Percentiles rank a stretch among this genome's conserved stretches.
These are phyloP conservation scores for Anneissia japonica DNA, from an alignment of 35 echinoderm and acorn worm species.

Conservation along the genomic window DNA sequence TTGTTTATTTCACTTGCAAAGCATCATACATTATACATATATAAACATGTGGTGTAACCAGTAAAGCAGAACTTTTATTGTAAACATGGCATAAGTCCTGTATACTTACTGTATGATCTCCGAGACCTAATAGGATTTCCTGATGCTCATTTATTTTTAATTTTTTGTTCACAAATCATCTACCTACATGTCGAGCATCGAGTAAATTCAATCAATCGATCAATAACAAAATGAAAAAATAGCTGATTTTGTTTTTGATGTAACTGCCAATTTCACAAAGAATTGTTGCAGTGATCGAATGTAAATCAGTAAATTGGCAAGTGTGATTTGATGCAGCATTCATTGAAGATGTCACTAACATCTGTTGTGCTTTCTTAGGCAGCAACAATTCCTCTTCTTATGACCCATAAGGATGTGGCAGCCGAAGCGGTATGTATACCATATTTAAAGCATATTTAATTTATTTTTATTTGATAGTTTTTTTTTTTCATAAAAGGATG, in stretches of 20 bases:
- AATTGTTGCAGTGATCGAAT: background rate
- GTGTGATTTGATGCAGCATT: background rate
- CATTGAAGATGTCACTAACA: background rate
- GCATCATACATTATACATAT: too few relatives aligned
- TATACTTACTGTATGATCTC: too few relatives aligned
- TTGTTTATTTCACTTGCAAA: too few relatives aligned
- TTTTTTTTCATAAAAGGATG: background rate
- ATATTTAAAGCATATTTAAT: background rate
- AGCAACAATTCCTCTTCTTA: slow-evolving; percentile 85
- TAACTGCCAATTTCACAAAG: background rate
- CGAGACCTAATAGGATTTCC: too few relatives aligned
- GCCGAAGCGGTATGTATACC: slow-evolving; percentile 80
- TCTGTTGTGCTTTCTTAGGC: slow-evolving; percentile 45
- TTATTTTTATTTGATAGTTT: background rate
- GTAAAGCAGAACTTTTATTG: too few relatives aligned
- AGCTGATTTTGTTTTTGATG: background rate
- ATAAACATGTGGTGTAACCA: too few relatives aligned
- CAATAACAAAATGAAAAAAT: background rate
- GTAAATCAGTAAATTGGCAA: background rate
- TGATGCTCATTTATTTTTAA: too few relatives aligned
- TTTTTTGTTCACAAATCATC: too few relatives aligned
- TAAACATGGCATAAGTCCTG: too few relatives aligned
- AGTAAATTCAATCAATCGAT: background rate
- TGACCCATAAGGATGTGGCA: slow-evolving; percentile 95
- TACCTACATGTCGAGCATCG: too few relatives aligned